Conservation (phyloP, 2,797 vertebrate species). For the Kryptolebias ocellatus region DNA sequence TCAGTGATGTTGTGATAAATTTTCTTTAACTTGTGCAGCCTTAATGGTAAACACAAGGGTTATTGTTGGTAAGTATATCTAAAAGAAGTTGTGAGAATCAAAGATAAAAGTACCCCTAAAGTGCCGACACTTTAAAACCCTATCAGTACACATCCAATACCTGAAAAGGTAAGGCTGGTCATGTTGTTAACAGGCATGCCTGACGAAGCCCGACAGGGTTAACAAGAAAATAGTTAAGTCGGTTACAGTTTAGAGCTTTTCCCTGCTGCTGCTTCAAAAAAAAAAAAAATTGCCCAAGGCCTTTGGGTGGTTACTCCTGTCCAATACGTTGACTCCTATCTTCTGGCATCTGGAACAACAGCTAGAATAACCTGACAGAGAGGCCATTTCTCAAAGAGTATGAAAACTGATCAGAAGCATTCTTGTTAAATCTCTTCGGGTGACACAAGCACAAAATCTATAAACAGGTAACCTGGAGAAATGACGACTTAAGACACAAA, state of each 20-base stretch:
- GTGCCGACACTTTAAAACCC: background rate
- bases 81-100: too few species aligned
- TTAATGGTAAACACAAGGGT: background rate
- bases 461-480: background rate
- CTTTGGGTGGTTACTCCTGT: conserved; percentile 56
- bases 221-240: conserved; percentile 62
- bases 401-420: conserved; percentile 7
- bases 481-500: background rate
- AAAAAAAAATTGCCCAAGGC: conserved; percentile 38
- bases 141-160: background rate
- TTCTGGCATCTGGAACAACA: conserved; percentile 35
- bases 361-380: conserved; percentile 2
- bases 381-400: conserved; percentile 1
- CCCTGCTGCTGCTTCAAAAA: conserved; percentile 13
- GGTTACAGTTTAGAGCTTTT: conserved; percentile 44
- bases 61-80: too few species aligned
- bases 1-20: too few species aligned
- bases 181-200: conserved; percentile 35
- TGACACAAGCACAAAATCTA: background rate
- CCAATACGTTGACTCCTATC: conserved; percentile 26
- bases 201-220: conserved; percentile 64
- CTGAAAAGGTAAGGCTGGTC: background rate
- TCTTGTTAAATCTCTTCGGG: background rate
- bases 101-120: background rate
- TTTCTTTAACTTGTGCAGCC: too few species aligned